A percentile compares a stretch with the other conserved stretches of the same genome.
phyloP scores from a whole-genome alignment of 2,113 vertebrate genomes.

The Phaetusa simplex region DNA sequence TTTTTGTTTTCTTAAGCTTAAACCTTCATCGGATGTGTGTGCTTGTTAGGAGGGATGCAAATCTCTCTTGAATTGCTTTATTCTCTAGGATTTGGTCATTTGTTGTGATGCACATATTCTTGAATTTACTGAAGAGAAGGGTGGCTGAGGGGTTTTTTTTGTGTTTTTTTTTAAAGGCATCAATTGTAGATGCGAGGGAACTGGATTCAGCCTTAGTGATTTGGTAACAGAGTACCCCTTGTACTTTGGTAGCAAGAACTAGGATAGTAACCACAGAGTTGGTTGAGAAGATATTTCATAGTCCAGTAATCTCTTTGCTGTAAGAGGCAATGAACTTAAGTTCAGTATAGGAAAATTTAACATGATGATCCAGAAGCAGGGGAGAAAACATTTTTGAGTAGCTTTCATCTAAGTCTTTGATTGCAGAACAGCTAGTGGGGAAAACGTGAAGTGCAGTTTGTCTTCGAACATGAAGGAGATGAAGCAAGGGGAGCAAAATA shows the following conservation, averaged over 20 bases:
- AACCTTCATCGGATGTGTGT: not conserved
- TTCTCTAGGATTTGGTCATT: not conserved
- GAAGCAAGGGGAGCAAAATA: not conserved
- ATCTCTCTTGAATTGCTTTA: not conserved
- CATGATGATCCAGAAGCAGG: not conserved
- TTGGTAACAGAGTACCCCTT: not conserved
- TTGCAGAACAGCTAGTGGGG: not conserved
- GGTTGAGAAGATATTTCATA: not conserved
- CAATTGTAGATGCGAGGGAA: not conserved
- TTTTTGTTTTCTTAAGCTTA: not conserved
- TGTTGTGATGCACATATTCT: not conserved
- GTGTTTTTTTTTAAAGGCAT: not conserved
- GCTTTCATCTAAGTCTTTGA: accelerated
- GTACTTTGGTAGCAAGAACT: not conserved
- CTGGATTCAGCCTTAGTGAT: not conserved
- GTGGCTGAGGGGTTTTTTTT: not conserved
- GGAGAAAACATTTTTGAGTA: not conserved
- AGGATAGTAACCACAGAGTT: not conserved
- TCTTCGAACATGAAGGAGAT: not conserved
- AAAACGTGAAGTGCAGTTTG: not conserved
- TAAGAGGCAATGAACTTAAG: not conserved
- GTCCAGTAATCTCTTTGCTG: not conserved
- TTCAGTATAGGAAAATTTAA: not conserved
- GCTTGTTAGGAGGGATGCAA: not conserved
- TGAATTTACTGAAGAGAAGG: not conserved